Evolutionary conservation across 2,888 invertebrate species (phyloP), one percentile per base, ranked within the genome.

Genomic region (Malthinus flaveolus): DNA sequence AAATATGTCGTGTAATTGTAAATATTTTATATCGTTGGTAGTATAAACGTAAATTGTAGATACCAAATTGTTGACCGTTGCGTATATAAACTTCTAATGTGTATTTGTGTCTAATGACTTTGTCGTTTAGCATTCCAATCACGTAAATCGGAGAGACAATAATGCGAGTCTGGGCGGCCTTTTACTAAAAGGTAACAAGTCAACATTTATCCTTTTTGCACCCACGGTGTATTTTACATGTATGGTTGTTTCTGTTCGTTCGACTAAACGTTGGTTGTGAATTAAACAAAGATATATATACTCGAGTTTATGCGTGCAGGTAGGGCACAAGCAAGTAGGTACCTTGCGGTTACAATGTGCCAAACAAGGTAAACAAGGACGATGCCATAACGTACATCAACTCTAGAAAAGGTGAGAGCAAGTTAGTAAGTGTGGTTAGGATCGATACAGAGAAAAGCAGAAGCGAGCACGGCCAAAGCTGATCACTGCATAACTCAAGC

Each of bases 61-160:
- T 12, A 49, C 23, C 23, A 46, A 32, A 46, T 36, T 49, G 42
- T 49, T 55, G 55, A 49, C 49, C 55, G 39, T 31, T 55, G 39
- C 36, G 33, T 50, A 45, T 50, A 45, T 23, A 23, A 23, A 23
- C 23, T 23, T 23, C 23, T 23, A 23, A 23, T 23, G 46, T 63
- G 61, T 54, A 57, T 61, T 64, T 62, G 60, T 68, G 65, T 64
- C 66, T 67, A 68, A 67, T 68, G 67, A 67, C 66, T 64, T 56
- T 62, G 66, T 64, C 65, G 68, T 63, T 69, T 61, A 59, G 67
- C 67, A 73, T 73, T 71, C 70, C 62, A 68, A 67, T 68, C 73
- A 73, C 73, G 71, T 73, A 71, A 71, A 71, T 69, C 69, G 65
- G 66, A 70, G 68, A 73, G 71, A 73, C 73, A 73, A 73, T 71